Base-by-base conservation (phyloP, 1,140 invertebrate species). In the Uloborus diversus region DNA sequence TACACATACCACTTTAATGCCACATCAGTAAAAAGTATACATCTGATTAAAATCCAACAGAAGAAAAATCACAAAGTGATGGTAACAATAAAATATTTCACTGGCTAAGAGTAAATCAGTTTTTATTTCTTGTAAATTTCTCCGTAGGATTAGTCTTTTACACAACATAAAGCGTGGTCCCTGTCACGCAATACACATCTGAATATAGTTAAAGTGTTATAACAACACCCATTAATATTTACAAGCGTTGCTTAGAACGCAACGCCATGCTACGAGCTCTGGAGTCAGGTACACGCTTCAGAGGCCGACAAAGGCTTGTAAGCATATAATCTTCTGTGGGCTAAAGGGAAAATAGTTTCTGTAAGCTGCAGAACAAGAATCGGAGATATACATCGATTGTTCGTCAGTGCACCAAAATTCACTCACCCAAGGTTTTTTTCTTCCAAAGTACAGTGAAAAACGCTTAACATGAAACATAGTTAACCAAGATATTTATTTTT, bases 191-290 rank as follows among this genome's bases (percentile, higher is more conserved):
- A 53, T 53, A 53, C 20, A 53, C 49, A 53, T n/a, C n/a, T 20
- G 0, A 53, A 53, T 14, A 53, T 14, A 53, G 7, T 53, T 53
- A 14, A 14, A 4, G 17, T n/a, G 17, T 20, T 53, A 20, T n/a
- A n/a, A 53, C 17, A 7, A 53, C 4, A 53, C 23, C 17, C 17
- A 42, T 9, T 42, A 53, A 9, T 53, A 53, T 53, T 14, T 53
- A 53, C 49, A 53, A 51, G 49, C 5, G 49, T 53, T 53, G 49
- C 49, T 20, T 53, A 53, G n/a, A 53, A 53, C 49, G 49, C 49
- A 53, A 42, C 37, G 1, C 49, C 49, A 17, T 3, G 23, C 23
- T 0, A 53, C 17, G 49, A 53, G 49, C 49, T 53, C 49, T 53
- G 5, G 11, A 20, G 49, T 53, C 49, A 53, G 49, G 49, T 53